Base-by-base conservation (phyloP, 1,140 invertebrate genomes). In the Drosophila teissieri region DNA sequence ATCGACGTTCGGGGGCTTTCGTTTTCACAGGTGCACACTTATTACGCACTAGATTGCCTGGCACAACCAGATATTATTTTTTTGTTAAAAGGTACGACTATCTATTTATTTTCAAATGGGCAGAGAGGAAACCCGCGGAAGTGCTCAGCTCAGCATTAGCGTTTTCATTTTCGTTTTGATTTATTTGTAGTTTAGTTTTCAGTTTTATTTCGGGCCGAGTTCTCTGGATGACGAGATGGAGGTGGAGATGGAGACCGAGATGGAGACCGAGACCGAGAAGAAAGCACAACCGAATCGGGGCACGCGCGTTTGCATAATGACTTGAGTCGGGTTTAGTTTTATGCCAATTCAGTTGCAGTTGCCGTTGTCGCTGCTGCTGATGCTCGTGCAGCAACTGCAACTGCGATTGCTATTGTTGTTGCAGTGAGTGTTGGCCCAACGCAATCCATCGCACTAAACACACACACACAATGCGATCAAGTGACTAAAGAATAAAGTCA, bases 231-330 rank as follows among this genome's bases (percentile, higher is more conserved):
- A 58, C 56, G 44, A 42, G 52, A 24, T 15, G 45, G 37, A 67
- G 37, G 27, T n/a, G n/a, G 39, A 54, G 49, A 22, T 15, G 4
- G 62, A 46, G 48, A 19, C 31, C 19, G 14, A 45, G 39, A 17
- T 31, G 10, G 36, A 31, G 45, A 34, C 58, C 17, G 40, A 22
- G 52, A n/a, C 40, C 48, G 73, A 83, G 80, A 81, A 69, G 77
- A 84, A 74, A 89, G 76, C 81, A 90, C 88, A 85, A 91, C 86
- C 88, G 82, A 80, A 79, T 82, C 86, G 76, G 78, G 82, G 86
- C 86, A 86, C 86, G 88, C 86, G 86, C 83, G 88, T 91, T 88
- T 83, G 86, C 86, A 90, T 90, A 90, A 90, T 90, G 86, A 90
- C 67, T 88, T 77, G 75, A 89, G 84, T 89, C 84, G 60, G 80